Base-by-base conservation (phyloP, 1,140 invertebrate genomes). In the Drosophila littoralis region DNA sequence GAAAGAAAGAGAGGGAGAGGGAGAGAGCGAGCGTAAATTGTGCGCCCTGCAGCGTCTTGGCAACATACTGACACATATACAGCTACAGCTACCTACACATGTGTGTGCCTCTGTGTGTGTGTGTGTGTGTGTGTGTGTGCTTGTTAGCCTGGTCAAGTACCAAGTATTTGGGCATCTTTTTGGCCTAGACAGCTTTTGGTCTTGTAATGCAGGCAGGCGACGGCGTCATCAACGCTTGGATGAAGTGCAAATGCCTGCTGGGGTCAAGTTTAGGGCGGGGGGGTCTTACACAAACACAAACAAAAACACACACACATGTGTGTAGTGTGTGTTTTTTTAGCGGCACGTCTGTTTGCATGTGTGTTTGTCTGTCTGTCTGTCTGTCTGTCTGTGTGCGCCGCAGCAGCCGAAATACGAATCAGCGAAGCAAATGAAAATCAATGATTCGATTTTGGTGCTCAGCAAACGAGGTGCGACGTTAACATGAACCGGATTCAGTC, bases 241-340 rank as follows among this genome's bases (percentile, higher is more conserved):
- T 89, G 85, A 90, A 89, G 84, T 89, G 85, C 81, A 89, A 89
- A 90, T 89, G 75, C 81, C 70, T 90, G 70, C 65, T 75, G 75
- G 77, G 84, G 85, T 89, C 84, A 89, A 89, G 85, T 89, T 89
- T 88, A 84, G 84, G 72, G 71, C 75, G 82, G 79, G 61, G 67
- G 65, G 22, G 22, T 28, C 63, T 32, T 15, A 54, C 69, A 46
- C 36, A 54, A 55, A 65, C 43, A 63, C 45, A 69, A 67, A 81
- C 58, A 70, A 59, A 66, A 43, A 38, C 17, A 57, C 1, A 33
- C 36, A 43, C 12, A 32, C 6, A 17, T 42, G n/a, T 46, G 40
- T 33, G 3, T 22, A 22, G 45, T 38, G 15, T 58, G 45, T 61
- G 66, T 48, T 75, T 75, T 78, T 66, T 61, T 71, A 66, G 77